A percentile compares a stretch with the other conserved stretches of the same genome.
Evolutionary conservation across 1,140 invertebrate genomes (phyloP).

Genomic region (Orius insidiosus): DNA sequence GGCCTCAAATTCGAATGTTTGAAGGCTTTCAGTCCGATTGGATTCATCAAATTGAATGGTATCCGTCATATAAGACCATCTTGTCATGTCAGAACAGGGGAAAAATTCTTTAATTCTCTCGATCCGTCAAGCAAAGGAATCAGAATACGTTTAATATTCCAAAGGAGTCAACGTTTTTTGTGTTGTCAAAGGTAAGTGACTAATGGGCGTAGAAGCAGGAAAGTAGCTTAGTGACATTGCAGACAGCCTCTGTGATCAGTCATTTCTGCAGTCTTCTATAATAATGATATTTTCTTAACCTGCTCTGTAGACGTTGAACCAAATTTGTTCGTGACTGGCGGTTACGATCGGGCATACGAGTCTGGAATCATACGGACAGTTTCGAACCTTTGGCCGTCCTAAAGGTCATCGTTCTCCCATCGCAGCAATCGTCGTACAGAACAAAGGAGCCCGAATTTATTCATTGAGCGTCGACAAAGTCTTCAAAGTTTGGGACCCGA

Average conservation of each 20-base stretch:
- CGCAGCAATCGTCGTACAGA: constrained; percentile 36
- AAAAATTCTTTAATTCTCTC: too few species aligned
- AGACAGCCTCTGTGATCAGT: background rate
- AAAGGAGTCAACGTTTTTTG: too few species aligned
- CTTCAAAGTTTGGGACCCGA: constrained; percentile 51
- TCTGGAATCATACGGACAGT: constrained; percentile 61
- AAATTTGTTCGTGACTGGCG: constrained; percentile 46
- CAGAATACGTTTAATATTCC: too few species aligned
- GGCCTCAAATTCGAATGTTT: background rate
- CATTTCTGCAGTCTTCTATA: background rate
- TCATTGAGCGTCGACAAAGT: constrained; percentile 44
- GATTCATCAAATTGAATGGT: background rate
- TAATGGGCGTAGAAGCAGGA: too few species aligned
- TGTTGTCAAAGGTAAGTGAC: too few species aligned
- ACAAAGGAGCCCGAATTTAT: constrained; percentile 32
- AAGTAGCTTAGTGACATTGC: too few species aligned
- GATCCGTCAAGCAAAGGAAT: too few species aligned
- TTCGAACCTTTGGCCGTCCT: constrained; percentile 38
- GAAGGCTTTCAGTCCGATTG: background rate
- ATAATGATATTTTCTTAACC: background rate
- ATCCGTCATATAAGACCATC: too few species aligned
- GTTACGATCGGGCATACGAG: constrained; percentile 47
- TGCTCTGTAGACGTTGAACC: constrained; percentile 22
- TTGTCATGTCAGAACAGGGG: too few species aligned
- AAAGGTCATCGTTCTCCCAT: constrained; percentile 51